These are phyloP conservation scores for Glaucomys volans DNA, from an alignment of 2,113 vertebrate genomes.

Conservation along the genomic window DNA sequence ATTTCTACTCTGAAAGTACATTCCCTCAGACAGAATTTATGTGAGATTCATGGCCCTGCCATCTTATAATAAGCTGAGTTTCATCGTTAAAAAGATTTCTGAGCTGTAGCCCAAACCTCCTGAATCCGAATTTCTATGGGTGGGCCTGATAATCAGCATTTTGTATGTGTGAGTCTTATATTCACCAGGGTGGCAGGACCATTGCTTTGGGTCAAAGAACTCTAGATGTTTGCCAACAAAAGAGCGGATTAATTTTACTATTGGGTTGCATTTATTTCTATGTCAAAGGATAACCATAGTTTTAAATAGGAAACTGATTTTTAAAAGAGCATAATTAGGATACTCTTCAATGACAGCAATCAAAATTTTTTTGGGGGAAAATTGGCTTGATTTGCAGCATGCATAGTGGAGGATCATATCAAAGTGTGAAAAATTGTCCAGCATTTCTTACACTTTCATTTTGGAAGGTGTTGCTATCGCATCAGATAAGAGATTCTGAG, in stretches of 20 bases:
- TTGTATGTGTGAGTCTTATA: background rate
- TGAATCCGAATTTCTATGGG: background rate
- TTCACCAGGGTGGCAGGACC: background rate
- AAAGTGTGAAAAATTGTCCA: background rate
- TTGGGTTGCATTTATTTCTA: background rate
- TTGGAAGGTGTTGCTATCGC: background rate
- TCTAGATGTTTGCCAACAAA: background rate
- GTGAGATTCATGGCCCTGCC: background rate
- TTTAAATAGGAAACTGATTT: conserved; percentile 25
- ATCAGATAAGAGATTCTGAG: background rate
- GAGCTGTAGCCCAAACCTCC: background rate
- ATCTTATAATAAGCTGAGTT: background rate
- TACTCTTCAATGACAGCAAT: background rate
- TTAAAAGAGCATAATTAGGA: conserved; percentile 22
- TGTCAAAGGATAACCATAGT: conserved; percentile 22
- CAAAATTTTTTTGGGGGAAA: background rate
- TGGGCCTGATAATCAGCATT: background rate
- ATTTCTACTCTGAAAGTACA: background rate
- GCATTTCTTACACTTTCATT: background rate
- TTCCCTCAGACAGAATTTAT: background rate
- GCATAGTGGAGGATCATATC: background rate
- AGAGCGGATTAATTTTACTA: background rate
- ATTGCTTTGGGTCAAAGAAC: background rate
- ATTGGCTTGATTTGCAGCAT: background rate
- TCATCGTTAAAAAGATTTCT: conserved; percentile 38